Evolutionary conservation across 2,113 vertebrate genomes (phyloP).

Genomic region (Syrrhaptes paradoxus): DNA sequence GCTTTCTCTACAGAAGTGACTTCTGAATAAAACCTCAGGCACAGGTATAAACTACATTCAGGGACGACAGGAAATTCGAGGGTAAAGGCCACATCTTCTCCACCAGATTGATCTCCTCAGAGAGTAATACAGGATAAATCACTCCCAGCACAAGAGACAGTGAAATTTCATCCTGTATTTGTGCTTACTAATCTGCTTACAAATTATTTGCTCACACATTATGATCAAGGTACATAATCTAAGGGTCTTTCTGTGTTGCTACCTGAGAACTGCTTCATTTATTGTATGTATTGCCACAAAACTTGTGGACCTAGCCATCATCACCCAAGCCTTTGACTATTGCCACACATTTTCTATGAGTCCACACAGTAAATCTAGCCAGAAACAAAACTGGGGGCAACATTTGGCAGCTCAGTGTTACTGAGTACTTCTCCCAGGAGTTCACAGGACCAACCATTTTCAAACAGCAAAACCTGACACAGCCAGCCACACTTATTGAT

Average conservation of each 20-base stretch:
- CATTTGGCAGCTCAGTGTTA: neutral
- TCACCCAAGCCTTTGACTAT: neutral
- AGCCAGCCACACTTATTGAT: too few relatives aligned
- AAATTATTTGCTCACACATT: neutral
- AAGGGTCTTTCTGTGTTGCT: neutral
- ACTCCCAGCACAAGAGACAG: accelerated
- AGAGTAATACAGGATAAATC: neutral
- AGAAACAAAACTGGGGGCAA: neutral
- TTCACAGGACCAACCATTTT: neutral
- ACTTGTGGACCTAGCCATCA: neutral
- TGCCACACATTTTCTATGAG: neutral
- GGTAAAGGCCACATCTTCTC: neutral
- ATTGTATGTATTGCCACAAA: neutral
- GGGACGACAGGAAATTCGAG: neutral
- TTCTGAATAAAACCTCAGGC: neutral
- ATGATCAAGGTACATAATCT: neutral
- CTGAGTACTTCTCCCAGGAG: neutral
- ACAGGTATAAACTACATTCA: neutral
- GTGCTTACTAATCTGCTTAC: neutral
- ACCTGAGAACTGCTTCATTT: neutral
- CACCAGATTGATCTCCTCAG: neutral
- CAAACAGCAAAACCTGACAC: neutral
- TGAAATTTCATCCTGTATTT: neutral
- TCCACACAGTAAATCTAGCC: neutral
- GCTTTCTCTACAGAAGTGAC: neutral